These are phyloP conservation scores for Dicentrarchus labrax DNA, from an alignment of 2,113 vertebrate genomes.

Conservation along the genomic window DNA sequence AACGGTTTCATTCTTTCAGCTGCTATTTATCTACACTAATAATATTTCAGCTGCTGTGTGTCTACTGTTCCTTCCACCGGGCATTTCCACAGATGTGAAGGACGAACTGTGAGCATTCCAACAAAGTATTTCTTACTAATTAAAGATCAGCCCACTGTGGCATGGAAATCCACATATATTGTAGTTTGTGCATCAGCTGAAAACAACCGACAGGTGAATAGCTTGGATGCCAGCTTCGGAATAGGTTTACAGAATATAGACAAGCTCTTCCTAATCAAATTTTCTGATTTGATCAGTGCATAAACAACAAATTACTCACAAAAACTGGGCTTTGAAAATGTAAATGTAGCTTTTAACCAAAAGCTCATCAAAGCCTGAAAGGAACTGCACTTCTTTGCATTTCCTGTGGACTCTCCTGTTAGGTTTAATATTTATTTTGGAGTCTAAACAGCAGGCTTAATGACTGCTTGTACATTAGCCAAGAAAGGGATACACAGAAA, in stretches of 20 bases:
- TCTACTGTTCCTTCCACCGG: slow-evolving; percentile 54
- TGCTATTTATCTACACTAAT: slow-evolving; percentile 65
- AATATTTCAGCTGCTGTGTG: slow-evolving; percentile 50
- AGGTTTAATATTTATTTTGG: slow-evolving; percentile 70
- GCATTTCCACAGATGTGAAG: slow-evolving; percentile 63
- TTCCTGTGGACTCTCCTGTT: slow-evolving; percentile 36
- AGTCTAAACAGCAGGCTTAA: slow-evolving; percentile 70
- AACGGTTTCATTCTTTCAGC: slow-evolving; percentile 50
- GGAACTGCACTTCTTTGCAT: slow-evolving; percentile 41
- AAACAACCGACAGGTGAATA: slow-evolving; percentile 57
- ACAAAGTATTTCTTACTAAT: slow-evolving; percentile 73
- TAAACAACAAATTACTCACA: slow-evolving; percentile 62
- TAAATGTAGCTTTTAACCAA: slow-evolving; percentile 42
- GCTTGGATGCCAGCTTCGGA: slow-evolving; percentile 55
- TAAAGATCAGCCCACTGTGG: slow-evolving; percentile 72
- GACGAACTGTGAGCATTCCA: slow-evolving; percentile 62
- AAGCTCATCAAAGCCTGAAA: slow-evolving; percentile 56
- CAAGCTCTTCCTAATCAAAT: slow-evolving; percentile 65
- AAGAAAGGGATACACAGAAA: slow-evolving; percentile 76
- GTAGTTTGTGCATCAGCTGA: slow-evolving; percentile 52
- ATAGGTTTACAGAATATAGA: slow-evolving; percentile 64
- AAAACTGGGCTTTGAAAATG: slow-evolving; percentile 56
- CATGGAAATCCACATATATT: slow-evolving; percentile 60
- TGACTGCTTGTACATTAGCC: slow-evolving; percentile 77
- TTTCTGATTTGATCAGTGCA: slow-evolving; percentile 62